Evolutionary conservation across 2,888 invertebrate species (phyloP).

Genomic region (Eueremaeus valkanovi): DNA sequence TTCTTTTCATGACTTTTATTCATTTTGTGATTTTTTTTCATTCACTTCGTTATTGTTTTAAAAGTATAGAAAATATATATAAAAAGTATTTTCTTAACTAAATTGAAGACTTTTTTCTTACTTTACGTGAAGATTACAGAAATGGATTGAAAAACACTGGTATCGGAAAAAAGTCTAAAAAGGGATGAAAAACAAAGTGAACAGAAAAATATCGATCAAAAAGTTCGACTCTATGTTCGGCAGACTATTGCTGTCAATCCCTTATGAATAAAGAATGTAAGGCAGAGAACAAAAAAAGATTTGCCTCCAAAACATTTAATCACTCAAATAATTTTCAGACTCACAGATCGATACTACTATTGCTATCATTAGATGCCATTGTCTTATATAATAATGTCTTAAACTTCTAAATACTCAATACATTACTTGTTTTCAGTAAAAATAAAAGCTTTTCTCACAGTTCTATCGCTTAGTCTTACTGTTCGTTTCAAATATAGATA

Average conservation of each 20-base stretch:
- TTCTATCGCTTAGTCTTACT: not conserved
- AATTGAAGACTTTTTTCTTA: not conserved
- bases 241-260: conserved; percentile 2
- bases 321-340: not conserved
- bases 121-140: conserved; percentile 11
- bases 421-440: not conserved
- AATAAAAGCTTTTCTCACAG: not conserved
- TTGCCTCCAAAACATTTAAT: conserved; percentile 16
- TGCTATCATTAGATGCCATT: not conserved
- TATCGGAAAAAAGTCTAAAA: conserved; percentile 10
- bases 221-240: not conserved
- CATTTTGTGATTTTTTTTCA: not conserved
- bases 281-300: not conserved
- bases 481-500: not conserved
- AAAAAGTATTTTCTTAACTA: not conserved
- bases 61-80: not conserved
- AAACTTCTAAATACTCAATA: not conserved
- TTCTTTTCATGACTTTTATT: not conserved
- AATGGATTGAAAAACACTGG: conserved; percentile 12
- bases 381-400: not conserved
- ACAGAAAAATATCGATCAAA: conserved; percentile 16
- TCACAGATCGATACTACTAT: not conserved
- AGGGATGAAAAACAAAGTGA: conserved; percentile 14
- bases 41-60: not conserved
- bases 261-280: not conserved